A percentile compares a stretch with the other conserved stretches of the same genome.
These are phyloP conservation scores for Hydractinia echinata DNA, from an alignment of 30 jellyfish, hydroid and myxozoan genomes.

Conservation along the genomic window DNA sequence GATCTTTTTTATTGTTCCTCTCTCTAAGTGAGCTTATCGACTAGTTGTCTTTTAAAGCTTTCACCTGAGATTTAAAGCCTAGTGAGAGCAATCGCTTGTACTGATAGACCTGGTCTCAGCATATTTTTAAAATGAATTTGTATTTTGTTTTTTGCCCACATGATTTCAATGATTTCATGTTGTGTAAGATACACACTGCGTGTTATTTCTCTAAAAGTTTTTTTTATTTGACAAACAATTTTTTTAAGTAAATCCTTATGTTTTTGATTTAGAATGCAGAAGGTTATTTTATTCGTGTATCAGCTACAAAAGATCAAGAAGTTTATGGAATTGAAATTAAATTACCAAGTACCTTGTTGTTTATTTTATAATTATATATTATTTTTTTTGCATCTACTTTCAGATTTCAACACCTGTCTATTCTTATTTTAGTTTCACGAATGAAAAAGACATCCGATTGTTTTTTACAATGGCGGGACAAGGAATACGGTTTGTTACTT, in stretches of 20 bases:
- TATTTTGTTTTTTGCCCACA: too few relatives aligned
- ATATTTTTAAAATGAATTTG: too few relatives aligned
- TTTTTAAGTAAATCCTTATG: neutral
- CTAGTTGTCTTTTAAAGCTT: too few relatives aligned
- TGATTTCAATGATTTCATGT: too few relatives aligned
- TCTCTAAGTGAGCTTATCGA: too few relatives aligned
- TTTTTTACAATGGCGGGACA: conserved; percentile 96
- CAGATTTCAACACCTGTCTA: neutral
- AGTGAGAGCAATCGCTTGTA: too few relatives aligned
- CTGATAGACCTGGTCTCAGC: too few relatives aligned
- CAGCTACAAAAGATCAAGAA: conserved; percentile 46
- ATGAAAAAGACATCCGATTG: conserved; percentile 84
- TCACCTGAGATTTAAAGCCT: too few relatives aligned
- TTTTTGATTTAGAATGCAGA: conserved; percentile 41
- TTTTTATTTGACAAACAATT: neutral
- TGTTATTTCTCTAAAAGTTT: too few relatives aligned
- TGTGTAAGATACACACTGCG: too few relatives aligned
- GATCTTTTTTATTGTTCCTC: too few relatives aligned
- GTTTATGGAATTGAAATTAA: conserved; percentile 42
- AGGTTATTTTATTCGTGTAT: conserved; percentile 57
- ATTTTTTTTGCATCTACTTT: neutral
- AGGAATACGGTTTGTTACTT: conserved; percentile 14
- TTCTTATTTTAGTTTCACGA: conserved; percentile 46
- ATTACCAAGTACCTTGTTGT: conserved; percentile 19
- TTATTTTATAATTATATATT: neutral